A percentile compares a stretch with the other conserved stretches of the same genome.
Conservation (phyloP, 2,888 invertebrate species). For the Platynereis dumerilii region DNA sequence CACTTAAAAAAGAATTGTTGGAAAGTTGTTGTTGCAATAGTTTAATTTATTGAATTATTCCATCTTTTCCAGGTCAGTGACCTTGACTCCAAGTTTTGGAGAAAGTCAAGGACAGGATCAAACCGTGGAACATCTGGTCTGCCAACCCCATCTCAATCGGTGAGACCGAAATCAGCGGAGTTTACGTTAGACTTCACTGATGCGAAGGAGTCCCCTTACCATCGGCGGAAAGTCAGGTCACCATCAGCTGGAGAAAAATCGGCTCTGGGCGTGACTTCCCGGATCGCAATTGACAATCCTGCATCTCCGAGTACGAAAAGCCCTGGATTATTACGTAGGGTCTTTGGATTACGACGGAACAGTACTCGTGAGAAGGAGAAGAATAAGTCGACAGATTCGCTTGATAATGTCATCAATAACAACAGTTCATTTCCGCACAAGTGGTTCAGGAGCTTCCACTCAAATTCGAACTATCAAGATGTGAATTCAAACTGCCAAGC, state of each 20-base stretch:
- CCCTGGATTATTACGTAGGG: neutral
- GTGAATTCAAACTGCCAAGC: constrained; percentile 19
- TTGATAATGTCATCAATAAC: neutral
- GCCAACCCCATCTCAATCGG: neutral
- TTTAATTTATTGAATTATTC: too few relatives aligned
- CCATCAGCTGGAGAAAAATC: constrained; percentile 20
- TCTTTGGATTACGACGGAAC: neutral
- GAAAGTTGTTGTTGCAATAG: too few relatives aligned
- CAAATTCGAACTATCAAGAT: constrained; percentile 7
- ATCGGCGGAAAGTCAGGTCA: constrained; percentile 10
- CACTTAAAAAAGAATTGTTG: too few relatives aligned
- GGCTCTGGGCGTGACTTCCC: constrained; percentile 2
- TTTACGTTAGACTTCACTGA: constrained; percentile 2
- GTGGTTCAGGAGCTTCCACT: neutral
- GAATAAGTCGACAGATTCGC: neutral
- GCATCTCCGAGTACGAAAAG: constrained; percentile 1
- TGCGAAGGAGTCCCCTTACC: neutral
- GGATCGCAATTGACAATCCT: neutral
- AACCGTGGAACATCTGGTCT: neutral
- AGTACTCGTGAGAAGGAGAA: neutral
- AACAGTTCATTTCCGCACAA: neutral
- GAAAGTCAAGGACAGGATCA: neutral
- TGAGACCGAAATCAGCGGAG: constrained; percentile 3
- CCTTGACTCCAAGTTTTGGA: constrained; percentile 1
- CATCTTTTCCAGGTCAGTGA: neutral